Percentiles rank a stretch among this genome's conserved stretches.
Conservation (phyloP, 2,113 vertebrate genomes). For the Lethenteron reissneri region DNA sequence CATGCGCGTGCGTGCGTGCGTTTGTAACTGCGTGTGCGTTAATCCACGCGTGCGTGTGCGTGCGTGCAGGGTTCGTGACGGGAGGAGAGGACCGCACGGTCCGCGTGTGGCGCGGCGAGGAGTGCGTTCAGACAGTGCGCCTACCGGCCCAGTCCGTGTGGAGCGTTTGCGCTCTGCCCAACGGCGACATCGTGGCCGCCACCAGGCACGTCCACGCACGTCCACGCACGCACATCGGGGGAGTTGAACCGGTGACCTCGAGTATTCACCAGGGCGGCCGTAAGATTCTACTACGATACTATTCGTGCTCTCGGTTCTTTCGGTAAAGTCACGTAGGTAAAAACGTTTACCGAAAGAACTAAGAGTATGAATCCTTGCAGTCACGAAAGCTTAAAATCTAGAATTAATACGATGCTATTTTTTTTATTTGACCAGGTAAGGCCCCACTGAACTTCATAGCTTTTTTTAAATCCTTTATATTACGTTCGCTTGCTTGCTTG, state of each 20-base stretch:
- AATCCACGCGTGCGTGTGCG: background rate
- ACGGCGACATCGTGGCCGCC: slow-evolving; percentile 66
- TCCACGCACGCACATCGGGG: too few relatives aligned
- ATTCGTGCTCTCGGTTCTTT: background rate
- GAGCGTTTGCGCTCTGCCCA: slow-evolving; percentile 76
- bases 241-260: background rate
- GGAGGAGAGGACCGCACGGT: slow-evolving; percentile 72
- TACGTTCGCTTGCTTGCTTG: too few relatives aligned
- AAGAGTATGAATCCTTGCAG: background rate
- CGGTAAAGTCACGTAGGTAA: background rate
- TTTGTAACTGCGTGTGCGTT: too few relatives aligned
- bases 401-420: background rate
- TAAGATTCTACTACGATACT: background rate
- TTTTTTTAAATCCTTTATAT: too few relatives aligned
- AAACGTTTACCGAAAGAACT: background rate
- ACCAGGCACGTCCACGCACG: slow-evolving; percentile 40
- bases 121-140: slow-evolving; percentile 68
- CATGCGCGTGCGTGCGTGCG: too few relatives aligned
- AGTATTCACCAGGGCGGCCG: too few relatives aligned
- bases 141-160: slow-evolving; percentile 85
- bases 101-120: slow-evolving; percentile 61
- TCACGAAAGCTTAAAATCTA: background rate
- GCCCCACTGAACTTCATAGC: too few relatives aligned
- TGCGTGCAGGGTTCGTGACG: slow-evolving; percentile 60
- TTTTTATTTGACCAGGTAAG: too few relatives aligned